These are phyloP conservation scores for Ageneiosus marmoratus DNA, from an alignment of 2,113 vertebrate genomes.

Conservation along the genomic window DNA sequence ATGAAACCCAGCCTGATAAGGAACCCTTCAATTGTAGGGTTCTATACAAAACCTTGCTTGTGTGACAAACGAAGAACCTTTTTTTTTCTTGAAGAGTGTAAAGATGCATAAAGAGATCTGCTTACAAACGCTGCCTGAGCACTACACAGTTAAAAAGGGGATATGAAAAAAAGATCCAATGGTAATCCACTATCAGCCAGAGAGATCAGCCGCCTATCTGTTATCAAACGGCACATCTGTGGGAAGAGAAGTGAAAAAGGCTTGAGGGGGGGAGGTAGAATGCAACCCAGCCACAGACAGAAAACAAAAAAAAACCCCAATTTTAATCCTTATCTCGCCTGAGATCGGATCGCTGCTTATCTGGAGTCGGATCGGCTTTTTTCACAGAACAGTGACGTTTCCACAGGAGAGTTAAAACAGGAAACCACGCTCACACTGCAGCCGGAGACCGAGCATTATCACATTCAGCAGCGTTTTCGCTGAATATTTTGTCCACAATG, in stretches of 20 bases:
- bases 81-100: not conserved
- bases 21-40: not conserved
- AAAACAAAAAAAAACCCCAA: slow-evolving; percentile 76
- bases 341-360: slow-evolving; percentile 78
- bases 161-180: slow-evolving; percentile 72
- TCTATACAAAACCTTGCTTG: not conserved
- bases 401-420: slow-evolving; percentile 76
- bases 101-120: slow-evolving; percentile 32
- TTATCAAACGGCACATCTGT: slow-evolving; percentile 76
- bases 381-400: slow-evolving; percentile 76
- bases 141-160: slow-evolving; percentile 67
- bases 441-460: slow-evolving; percentile 34
- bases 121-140: slow-evolving; percentile 18
- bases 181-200: slow-evolving; percentile 69
- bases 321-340: slow-evolving; percentile 75
- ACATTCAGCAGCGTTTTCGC: not conserved
- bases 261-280: slow-evolving; percentile 54
- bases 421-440: slow-evolving; percentile 67
- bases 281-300: slow-evolving; percentile 72
- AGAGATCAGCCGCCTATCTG: slow-evolving; percentile 67
- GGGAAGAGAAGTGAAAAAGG: slow-evolving; percentile 73
- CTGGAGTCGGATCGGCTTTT: slow-evolving; percentile 73
- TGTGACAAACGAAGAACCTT: not conserved
- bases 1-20: not conserved
- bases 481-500: not conserved